A percentile compares a stretch with the other conserved stretches of the same genome.
Evolutionary conservation across 2,797 vertebrate species (phyloP).

Genomic region (Miichthys miiuy): DNA sequence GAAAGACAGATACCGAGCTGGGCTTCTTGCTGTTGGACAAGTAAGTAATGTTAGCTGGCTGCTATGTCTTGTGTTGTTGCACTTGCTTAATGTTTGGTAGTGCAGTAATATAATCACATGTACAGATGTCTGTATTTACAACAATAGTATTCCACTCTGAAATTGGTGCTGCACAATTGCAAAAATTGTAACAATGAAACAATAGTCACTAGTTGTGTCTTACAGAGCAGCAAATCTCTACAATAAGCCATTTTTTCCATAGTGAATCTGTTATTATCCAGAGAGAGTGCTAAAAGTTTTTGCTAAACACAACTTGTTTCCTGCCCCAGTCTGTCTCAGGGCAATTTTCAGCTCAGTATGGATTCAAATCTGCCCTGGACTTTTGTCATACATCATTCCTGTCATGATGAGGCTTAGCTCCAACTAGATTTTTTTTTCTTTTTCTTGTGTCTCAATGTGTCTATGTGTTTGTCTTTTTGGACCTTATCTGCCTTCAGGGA

Average conservation of each 20-base stretch:
- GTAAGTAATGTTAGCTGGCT: too few relatives aligned
- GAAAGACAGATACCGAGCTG: too few relatives aligned
- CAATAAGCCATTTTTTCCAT: background rate
- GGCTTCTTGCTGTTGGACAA: too few relatives aligned
- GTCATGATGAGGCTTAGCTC: background rate
- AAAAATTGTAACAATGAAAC: too few relatives aligned
- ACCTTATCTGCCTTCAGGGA: background rate
- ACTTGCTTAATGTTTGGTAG: too few relatives aligned
- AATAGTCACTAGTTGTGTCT: background rate
- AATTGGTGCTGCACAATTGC: too few relatives aligned
- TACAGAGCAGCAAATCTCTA: background rate
- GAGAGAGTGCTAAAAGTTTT: background rate
- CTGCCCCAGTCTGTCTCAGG: background rate
- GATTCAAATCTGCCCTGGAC: slow-evolving; percentile 13
- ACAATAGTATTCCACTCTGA: too few relatives aligned
- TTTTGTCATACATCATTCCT: background rate
- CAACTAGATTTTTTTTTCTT: background rate
- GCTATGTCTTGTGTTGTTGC: too few relatives aligned
- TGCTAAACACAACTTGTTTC: background rate
- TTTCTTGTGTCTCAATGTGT: slow-evolving; percentile 1
- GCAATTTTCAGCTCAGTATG: slow-evolving; percentile 5
- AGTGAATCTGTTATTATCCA: background rate
- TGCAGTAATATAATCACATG: too few relatives aligned
- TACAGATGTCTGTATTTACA: too few relatives aligned
- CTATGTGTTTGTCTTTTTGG: slow-evolving; percentile 9